Percentiles rank a stretch among this genome's conserved stretches.
These are phyloP conservation scores for Thalassarche chlororhynchos DNA, from an alignment of 2,113 vertebrate genomes.

Conservation along the genomic window DNA sequence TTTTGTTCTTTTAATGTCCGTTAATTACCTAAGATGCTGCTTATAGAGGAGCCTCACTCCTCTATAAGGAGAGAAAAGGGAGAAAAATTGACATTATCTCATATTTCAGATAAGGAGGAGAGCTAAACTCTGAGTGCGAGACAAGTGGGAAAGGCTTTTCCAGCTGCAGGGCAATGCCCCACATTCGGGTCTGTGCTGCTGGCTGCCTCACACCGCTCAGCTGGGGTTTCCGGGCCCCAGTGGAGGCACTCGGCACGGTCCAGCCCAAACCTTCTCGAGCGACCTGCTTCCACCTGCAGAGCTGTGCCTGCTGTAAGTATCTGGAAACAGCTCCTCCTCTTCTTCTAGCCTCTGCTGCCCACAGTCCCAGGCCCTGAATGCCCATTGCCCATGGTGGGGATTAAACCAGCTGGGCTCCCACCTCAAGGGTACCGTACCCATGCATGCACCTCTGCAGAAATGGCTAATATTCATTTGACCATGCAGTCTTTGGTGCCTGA, in stretches of 20 bases:
- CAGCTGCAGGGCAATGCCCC: not conserved
- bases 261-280: not conserved
- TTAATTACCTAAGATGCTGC: not conserved
- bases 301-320: fast-evolving
- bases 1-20: not conserved
- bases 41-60: not conserved
- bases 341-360: not conserved
- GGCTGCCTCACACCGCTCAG: not conserved
- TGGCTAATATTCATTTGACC: not conserved
- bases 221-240: not conserved
- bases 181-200: fast-evolving
- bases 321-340: not conserved
- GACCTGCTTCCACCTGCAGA: not conserved
- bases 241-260: fast-evolving
- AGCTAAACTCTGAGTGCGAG: not conserved
- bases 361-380: not conserved
- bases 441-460: not conserved
- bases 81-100: not conserved
- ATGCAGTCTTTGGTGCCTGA: not conserved
- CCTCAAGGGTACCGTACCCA: not conserved
- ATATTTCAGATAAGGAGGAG: not conserved
- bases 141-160: not conserved
- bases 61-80: not conserved
- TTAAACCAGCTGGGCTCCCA: not conserved
- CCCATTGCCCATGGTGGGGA: not conserved